Evolutionary conservation across 2,113 vertebrate genomes (phyloP).

Genomic region (Anas platyrhynchos): DNA sequence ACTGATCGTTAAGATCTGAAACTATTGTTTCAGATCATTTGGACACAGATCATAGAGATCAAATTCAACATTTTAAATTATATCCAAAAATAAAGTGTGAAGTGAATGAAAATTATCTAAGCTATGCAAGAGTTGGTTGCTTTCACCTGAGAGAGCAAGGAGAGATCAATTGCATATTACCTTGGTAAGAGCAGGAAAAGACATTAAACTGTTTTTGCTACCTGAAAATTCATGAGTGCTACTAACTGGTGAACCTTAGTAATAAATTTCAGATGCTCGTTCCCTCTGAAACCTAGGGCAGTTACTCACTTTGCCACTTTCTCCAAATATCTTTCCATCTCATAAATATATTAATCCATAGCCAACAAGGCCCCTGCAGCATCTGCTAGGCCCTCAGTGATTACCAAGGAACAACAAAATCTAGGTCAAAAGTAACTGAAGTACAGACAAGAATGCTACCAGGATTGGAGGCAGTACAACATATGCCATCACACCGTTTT

Average conservation of each 20-base stretch:
- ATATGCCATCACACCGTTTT: neutral
- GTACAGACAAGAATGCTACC: neutral
- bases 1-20: neutral
- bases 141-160: neutral
- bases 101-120: neutral
- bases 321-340: neutral
- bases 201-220: neutral
- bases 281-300: neutral
- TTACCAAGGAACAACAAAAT: neutral
- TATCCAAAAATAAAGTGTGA: neutral
- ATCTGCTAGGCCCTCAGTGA: neutral
- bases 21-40: neutral
- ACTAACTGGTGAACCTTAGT: neutral
- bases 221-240: constrained; percentile 18
- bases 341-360: neutral
- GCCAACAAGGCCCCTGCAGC: neutral
- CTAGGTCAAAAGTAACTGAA: neutral
- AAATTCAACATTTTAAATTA: neutral
- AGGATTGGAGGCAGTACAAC: neutral
- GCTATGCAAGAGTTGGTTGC: neutral
- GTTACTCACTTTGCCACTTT: neutral
- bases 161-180: neutral
- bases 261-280: neutral
- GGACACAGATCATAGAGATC: neutral
- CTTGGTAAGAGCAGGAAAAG: neutral